Evolutionary conservation across 2,113 vertebrate genomes (phyloP).

Genomic region (Perognathus longimembris): DNA sequence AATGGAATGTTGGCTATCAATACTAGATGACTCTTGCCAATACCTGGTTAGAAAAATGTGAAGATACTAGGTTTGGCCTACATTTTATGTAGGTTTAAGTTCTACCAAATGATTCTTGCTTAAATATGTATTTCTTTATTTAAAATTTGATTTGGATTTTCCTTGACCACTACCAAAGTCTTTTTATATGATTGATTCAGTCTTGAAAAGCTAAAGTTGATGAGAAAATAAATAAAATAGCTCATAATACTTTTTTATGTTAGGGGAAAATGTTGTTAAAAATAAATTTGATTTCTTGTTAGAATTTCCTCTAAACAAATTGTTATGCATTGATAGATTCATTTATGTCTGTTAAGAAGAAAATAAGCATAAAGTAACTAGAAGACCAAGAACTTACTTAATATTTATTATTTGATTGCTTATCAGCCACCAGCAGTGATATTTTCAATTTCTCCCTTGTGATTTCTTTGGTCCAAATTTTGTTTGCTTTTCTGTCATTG

Average conservation of each 20-base stretch:
- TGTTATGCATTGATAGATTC: conserved; percentile 19
- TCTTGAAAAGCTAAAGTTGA: not conserved
- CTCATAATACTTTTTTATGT: not conserved
- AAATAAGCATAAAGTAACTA: not conserved
- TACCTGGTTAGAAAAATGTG: not conserved
- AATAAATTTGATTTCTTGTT: conserved; percentile 29
- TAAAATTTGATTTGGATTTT: conserved; percentile 14
- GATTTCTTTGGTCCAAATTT: not conserved
- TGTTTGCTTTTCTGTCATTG: not conserved
- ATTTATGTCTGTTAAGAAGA: not conserved
- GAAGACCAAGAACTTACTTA: conserved; percentile 13
- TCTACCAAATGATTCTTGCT: conserved; percentile 4
- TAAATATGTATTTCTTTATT: not conserved
- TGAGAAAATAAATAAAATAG: not conserved
- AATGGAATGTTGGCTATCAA: not conserved
- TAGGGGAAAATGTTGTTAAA: not conserved
- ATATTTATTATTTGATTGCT: conserved; percentile 38
- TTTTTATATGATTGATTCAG: not conserved
- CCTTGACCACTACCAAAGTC: not conserved
- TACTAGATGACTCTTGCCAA: not conserved
- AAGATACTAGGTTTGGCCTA: not conserved
- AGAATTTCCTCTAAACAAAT: conserved; percentile 19
- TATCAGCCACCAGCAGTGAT: not conserved
- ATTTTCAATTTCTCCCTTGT: not conserved
- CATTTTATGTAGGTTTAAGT: not conserved